phyloP scores from a whole-genome alignment of 2,888 invertebrate genomes.

The Oegoconia quadripuncta region DNA sequence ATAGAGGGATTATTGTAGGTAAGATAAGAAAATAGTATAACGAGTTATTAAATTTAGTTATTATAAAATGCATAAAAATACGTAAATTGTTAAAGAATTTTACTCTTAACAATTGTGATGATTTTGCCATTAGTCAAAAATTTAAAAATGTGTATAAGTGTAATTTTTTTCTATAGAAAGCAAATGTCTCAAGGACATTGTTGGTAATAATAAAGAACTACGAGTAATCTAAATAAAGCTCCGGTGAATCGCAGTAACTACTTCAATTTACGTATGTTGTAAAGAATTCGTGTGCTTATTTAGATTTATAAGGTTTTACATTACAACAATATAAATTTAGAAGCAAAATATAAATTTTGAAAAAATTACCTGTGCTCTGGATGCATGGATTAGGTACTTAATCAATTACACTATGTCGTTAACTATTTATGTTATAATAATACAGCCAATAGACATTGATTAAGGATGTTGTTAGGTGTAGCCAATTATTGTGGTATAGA shows the following conservation, averaged over 20 bases:
- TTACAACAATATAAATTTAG: conserved; percentile 25
- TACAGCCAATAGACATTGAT: conserved; percentile 21
- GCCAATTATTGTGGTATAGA: too few relatives aligned
- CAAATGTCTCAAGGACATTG: conserved; percentile 39
- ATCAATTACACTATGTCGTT: conserved; percentile 17
- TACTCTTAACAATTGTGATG: conserved; percentile 76
- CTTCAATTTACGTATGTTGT: conserved; percentile 18
- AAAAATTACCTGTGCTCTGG: conserved; percentile 64
- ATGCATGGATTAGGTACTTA: conserved; percentile 46
- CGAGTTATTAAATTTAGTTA: conserved; percentile 35
- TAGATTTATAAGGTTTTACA: conserved; percentile 16
- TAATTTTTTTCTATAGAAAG: conserved; percentile 42
- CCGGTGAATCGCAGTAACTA: conserved; percentile 42
- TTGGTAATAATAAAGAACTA: conserved; percentile 12
- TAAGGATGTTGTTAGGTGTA: conserved; percentile 2
- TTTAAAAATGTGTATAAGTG: conserved; percentile 38
- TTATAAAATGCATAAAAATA: conserved; percentile 43
- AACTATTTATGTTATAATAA: conserved; percentile 18
- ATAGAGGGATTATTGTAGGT: conserved; percentile 30
- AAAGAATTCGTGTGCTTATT: conserved; percentile 30
- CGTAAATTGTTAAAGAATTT: conserved; percentile 36
- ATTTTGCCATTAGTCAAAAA: conserved; percentile 76
- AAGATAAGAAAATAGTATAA: conserved; percentile 26
- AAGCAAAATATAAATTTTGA: conserved; percentile 34
- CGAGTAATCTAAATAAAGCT: conserved; percentile 51